Evolutionary conservation across 2,797 vertebrate genomes (phyloP).

Genomic region (Poeciliopsis turneri): DNA sequence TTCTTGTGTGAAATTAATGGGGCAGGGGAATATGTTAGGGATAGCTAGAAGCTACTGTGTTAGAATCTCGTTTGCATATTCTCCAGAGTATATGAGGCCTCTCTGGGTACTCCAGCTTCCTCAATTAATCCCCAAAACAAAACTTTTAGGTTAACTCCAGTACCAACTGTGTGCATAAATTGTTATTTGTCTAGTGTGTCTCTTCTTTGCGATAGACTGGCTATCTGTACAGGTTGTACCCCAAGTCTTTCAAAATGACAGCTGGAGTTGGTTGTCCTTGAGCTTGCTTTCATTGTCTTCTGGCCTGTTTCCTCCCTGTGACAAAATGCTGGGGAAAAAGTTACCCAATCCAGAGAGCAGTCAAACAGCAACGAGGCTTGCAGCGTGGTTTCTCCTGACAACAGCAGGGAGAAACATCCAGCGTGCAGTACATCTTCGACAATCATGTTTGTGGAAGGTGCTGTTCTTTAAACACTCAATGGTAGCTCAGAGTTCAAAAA

Average conservation of each 20-base stretch:
- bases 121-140: neutral
- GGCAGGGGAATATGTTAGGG: neutral
- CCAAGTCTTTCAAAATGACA: neutral
- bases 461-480: conserved; percentile 41
- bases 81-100: neutral
- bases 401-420: conserved; percentile 65
- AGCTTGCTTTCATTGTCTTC: conserved; percentile 44
- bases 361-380: conserved; percentile 54
- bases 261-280: neutral
- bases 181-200: neutral
- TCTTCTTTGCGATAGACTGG: neutral
- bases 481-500: conserved; percentile 39
- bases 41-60: neutral
- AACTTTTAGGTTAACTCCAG: neutral
- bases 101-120: neutral
- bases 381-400: conserved; percentile 66
- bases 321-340: conserved; percentile 42
- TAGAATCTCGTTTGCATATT: neutral
- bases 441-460: conserved; percentile 53
- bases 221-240: neutral
- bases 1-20: conserved; percentile 17
- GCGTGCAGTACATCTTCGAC: conserved; percentile 30
- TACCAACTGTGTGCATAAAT: neutral
- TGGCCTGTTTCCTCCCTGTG: conserved; percentile 52
- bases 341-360: conserved; percentile 38